Evolutionary conservation across 2,113 vertebrate species (phyloP).

Genomic region (Mesembrinibis cayennensis): DNA sequence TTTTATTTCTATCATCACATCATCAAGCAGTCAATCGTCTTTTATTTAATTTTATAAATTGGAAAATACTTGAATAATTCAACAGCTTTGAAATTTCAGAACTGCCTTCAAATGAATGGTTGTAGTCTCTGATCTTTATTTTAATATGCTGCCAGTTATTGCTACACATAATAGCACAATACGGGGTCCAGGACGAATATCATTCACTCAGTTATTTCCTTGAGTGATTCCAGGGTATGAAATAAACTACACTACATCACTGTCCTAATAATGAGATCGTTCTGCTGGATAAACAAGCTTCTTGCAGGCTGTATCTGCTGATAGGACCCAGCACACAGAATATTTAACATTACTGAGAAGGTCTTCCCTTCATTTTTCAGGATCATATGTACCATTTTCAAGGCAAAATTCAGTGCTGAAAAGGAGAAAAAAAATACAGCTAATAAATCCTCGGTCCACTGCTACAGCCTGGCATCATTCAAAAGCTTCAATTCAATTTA

Average conservation of each 20-base stretch:
- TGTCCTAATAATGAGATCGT: conserved; percentile 65
- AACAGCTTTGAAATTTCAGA: conserved; percentile 65
- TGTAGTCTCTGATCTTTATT: conserved; percentile 58
- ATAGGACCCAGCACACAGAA: conserved; percentile 53
- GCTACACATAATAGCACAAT: conserved; percentile 49
- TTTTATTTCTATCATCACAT: background rate
- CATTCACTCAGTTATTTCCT: conserved; percentile 52
- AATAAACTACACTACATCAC: conserved; percentile 63
- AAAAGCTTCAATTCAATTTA: conserved; percentile 51
- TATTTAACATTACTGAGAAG: conserved; percentile 54
- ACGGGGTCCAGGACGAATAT: conserved; percentile 32
- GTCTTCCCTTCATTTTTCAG: conserved; percentile 41
- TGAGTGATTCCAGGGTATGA: conserved; percentile 59
- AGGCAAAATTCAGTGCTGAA: conserved; percentile 56
- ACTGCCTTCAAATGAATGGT: background rate
- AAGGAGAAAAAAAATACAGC: conserved; percentile 57
- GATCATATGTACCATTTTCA: conserved; percentile 35
- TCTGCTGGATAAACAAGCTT: conserved; percentile 67
- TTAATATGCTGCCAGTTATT: conserved; percentile 67
- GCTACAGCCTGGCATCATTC: conserved; percentile 17
- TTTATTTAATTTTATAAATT: conserved; percentile 62
- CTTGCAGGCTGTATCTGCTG: conserved; percentile 49
- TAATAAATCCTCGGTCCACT: background rate
- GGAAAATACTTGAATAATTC: conserved; percentile 68
- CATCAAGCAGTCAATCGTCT: conserved; percentile 50